Evolutionary conservation across 1,140 invertebrate species (phyloP).

Genomic region (Drosophila rhopaloa): DNA sequence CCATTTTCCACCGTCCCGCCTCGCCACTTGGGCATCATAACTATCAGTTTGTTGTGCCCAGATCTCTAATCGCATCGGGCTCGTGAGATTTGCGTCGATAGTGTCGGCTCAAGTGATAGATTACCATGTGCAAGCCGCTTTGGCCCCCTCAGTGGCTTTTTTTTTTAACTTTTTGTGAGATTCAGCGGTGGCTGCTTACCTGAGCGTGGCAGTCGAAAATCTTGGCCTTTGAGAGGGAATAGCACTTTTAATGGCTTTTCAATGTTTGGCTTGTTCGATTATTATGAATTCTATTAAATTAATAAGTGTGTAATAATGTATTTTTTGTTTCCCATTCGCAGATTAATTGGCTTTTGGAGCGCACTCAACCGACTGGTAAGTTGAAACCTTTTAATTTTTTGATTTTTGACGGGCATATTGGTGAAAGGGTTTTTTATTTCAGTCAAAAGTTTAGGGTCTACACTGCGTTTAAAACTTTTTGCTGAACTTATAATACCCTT

Average conservation of each 20-base stretch:
- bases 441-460: too few relatives aligned
- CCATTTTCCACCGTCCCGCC: slow-evolving; percentile 28
- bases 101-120: slow-evolving; percentile 73
- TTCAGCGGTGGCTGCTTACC: neutral
- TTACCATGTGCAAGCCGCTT: slow-evolving; percentile 51
- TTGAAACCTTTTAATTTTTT: neutral
- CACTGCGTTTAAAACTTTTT: too few relatives aligned
- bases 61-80: slow-evolving; percentile 64
- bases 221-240: slow-evolving; percentile 11
- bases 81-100: slow-evolving; percentile 75
- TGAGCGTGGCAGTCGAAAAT: neutral
- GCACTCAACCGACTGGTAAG: slow-evolving; percentile 48
- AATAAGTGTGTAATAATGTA: slow-evolving; percentile 1
- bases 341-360: slow-evolving; percentile 54
- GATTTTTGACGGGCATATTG: neutral
- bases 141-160: slow-evolving; percentile 12
- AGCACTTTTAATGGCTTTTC: slow-evolving; percentile 54
- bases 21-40: slow-evolving; percentile 45
- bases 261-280: slow-evolving; percentile 41
- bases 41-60: slow-evolving; percentile 27
- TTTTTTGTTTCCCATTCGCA: slow-evolving; percentile 26
- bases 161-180: slow-evolving; percentile 22
- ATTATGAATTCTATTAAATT: slow-evolving; percentile 14
- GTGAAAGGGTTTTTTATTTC: neutral
- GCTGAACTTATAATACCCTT: too few relatives aligned